Percentiles rank a stretch among this genome's conserved stretches.
These are phyloP conservation scores for Tor tambroides DNA, from an alignment of 2,113 vertebrate species.

Conservation along the genomic window DNA sequence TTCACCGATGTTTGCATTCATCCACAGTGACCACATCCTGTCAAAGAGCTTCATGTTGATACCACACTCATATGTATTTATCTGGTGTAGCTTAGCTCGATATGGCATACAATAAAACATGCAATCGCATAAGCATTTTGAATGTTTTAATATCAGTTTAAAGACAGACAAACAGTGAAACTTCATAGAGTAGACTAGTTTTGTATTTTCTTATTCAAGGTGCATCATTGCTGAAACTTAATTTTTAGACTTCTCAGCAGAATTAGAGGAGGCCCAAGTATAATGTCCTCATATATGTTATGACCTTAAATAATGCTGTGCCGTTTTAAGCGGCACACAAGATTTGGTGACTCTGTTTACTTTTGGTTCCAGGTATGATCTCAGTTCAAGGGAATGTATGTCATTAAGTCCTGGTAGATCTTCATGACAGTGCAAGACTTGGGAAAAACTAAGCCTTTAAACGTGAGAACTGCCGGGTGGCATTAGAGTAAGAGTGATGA, in stretches of 20 bases:
- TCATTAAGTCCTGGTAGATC: conserved; percentile 40
- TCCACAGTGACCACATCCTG: background rate
- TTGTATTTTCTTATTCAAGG: background rate
- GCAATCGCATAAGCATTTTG: too few relatives aligned
- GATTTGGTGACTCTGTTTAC: conserved; percentile 40
- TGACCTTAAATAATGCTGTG: background rate
- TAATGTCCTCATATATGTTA: background rate
- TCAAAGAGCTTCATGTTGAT: background rate
- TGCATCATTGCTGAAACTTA: background rate
- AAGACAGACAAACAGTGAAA: too few relatives aligned
- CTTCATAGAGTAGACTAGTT: background rate
- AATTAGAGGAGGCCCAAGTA: background rate
- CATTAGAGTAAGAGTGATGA: conserved; percentile 38
- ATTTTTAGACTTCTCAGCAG: background rate
- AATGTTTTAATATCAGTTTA: too few relatives aligned
- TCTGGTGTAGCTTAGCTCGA: background rate
- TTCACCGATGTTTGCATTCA: conserved; percentile 21
- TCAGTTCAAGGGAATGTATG: conserved; percentile 52
- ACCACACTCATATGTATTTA: background rate
- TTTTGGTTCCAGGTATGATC: conserved; percentile 46
- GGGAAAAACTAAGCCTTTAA: conserved; percentile 26
- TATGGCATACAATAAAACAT: too few relatives aligned
- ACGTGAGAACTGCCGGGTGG: background rate
- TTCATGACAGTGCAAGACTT: conserved; percentile 40
- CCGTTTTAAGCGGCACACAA: conserved; percentile 8